Evolutionary conservation across 2,113 vertebrate genomes (phyloP).

Genomic region (Atrichornis clamosus): DNA sequence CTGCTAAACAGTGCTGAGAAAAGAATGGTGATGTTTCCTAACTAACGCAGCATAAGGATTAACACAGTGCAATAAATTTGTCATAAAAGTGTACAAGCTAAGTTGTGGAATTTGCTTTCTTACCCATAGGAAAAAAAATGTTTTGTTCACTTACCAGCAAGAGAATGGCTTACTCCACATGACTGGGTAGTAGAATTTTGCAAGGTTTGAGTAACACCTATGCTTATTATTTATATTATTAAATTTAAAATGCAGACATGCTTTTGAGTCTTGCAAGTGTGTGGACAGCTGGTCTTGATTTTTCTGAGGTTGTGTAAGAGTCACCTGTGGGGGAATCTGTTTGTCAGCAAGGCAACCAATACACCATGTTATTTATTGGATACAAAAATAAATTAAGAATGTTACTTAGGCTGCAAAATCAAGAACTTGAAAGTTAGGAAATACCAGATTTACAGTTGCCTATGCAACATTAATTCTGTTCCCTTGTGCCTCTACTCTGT

Average conservation of each 20-base stretch:
- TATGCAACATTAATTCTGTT: conserved; percentile 54
- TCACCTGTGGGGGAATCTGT: conserved; percentile 58
- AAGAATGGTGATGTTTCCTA: background rate
- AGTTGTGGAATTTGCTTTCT: background rate
- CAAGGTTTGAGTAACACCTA: conserved; percentile 48
- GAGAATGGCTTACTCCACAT: background rate
- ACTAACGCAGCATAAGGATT: background rate
- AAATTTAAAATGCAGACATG: conserved; percentile 37
- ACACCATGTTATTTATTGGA: conserved; percentile 46
- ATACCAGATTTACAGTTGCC: conserved; percentile 61
- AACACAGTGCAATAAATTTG: background rate
- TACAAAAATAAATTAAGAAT: conserved; percentile 38
- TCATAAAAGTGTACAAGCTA: background rate
- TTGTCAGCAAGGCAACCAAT: conserved; percentile 53
- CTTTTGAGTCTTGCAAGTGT: conserved; percentile 42
- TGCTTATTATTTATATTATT: conserved; percentile 52
- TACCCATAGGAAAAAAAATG: background rate
- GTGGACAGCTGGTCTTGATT: conserved; percentile 62
- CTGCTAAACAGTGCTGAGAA: background rate
- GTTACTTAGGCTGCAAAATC: conserved; percentile 56
- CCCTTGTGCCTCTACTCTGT: background rate
- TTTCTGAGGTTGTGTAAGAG: conserved; percentile 48
- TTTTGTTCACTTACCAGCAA: background rate
- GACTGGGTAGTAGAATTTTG: conserved; percentile 25
- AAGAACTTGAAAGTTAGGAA: conserved; percentile 51